Evolutionary conservation across 2,797 vertebrate species (phyloP), one percentile per base, ranked within the genome.

Genomic region (Anabas testudineus): DNA sequence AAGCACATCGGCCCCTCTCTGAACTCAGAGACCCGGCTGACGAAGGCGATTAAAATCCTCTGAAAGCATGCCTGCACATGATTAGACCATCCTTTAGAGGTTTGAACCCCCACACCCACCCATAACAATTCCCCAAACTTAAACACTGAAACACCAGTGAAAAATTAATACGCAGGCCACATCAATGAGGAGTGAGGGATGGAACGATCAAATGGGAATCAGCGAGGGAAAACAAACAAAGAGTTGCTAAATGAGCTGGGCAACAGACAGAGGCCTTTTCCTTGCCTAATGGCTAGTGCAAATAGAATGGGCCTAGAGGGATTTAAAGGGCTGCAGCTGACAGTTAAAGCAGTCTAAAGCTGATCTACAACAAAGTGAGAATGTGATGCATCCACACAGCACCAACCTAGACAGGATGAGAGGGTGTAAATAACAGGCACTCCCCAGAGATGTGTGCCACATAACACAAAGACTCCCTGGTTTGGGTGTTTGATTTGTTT

Each of bases 341-440:
- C 86, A 91, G 89, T 88, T 90, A 87, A 88, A 87, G 78, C 78
- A 83, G 83, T 85, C 78, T 57, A 66, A 79, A 86, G 76, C 87
- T 85, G 87, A 90, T 85, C 78, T 84, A 89, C 85, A 91, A 86
- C 88, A 89, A 90, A 89, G 89, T 89, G 84, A 80, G 87, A 87
- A 87, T 74, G 76, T 64, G 74, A 89, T 85, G 82, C 81, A 79
- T 87, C 84, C 67, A 9, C 85, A 78, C 74, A 78, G 81, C 73
- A 63, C 71, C 74, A 72, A 83, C 78, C 58, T 52, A 71, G 82
- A 79, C 78, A 66, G 67, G 83, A 91, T 86, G 81, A 87, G 82
- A 84, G 78, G 78, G 76, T 87, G 89, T 90, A 87, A 91, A 91
- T 90, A 89, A 90, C 88, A 88, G 79, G 49, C 61, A 19, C 24